A percentile compares a stretch with the other conserved stretches of the same genome.
phyloP scores from a whole-genome alignment of 2,797 vertebrate genomes.

The Cygnus olor region DNA sequence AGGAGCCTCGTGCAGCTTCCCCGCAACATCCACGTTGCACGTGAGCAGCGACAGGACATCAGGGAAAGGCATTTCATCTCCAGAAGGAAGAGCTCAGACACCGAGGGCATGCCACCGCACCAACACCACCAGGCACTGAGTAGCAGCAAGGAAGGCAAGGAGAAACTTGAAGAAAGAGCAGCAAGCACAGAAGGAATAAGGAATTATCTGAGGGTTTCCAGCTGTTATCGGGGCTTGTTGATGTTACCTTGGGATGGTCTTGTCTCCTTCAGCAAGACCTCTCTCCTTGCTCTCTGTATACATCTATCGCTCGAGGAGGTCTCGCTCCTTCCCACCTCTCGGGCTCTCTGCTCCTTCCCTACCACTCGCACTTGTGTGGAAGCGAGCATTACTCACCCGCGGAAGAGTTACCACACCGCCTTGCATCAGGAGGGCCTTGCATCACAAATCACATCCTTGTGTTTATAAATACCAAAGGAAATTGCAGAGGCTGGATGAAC shows the following conservation, averaged over 20 bases:
- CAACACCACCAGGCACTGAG: not conserved
- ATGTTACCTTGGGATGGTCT: not conserved
- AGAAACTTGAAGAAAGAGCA: not conserved
- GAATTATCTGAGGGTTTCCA: not conserved
- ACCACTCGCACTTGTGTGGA: accelerated
- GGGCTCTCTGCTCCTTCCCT: not conserved
- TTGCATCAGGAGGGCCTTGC: not conserved
- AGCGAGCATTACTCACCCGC: constrained; percentile 23
- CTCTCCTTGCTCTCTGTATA: not conserved
- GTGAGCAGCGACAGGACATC: accelerated
- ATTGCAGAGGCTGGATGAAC: constrained; percentile 44
- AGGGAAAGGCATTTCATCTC: not conserved
- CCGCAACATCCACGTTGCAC: accelerated
- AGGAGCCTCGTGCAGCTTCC: not conserved
- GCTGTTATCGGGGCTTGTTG: not conserved
- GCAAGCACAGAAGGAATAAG: not conserved
- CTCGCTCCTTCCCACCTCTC: not conserved
- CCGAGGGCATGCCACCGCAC: not conserved
- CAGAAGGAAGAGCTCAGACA: not conserved
- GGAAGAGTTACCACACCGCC: not conserved
- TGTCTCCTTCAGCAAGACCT: not conserved
- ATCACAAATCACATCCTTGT: constrained; percentile 12
- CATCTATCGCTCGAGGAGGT: not conserved
- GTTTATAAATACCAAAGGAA: constrained; percentile 50
- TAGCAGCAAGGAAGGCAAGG: not conserved